Evolutionary conservation across 2,113 vertebrate genomes (phyloP), one percentile per base, ranked within the genome.

Genomic region (Gallinago paraguaiae): DNA sequence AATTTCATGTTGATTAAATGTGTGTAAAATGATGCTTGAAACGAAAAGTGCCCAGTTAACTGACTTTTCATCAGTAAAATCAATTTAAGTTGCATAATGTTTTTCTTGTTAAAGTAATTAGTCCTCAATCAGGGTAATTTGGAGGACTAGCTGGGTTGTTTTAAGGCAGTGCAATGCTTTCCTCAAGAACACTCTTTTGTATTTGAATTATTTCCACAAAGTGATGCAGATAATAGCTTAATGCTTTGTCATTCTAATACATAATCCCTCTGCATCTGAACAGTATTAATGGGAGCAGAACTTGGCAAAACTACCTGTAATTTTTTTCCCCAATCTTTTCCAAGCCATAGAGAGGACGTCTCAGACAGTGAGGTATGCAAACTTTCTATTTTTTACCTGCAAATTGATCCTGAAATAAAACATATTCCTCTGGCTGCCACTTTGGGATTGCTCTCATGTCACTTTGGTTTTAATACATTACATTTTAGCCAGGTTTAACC

Each of bases 31-130:
- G 18, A 78, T 60, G 64, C 35, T 93, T 67, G 69, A 93, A 90
- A 48, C 25, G 39, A 77, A 63, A 82, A 86, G 57, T 37, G 13
- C n/a, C 11, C 51, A 54, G 33, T 41, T 75, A 94, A 78, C 35
- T 22, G 71, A 56, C 33, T 86, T 89, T 83, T 94, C 51, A 51
- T 83, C 45, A n/a, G 72, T 56, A 53, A 82, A 86, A 51, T 50
- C 35, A 30, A 23, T 70, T 64, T 64, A 67, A 84, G 65, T 65
- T 46, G 37, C 48, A 76, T 24, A 33, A 71, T 53, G 30, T 37
- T 93, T 88, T 84, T 30, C 95, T 92, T 81, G 43, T 86, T 94
- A 50, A 76, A 93, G 84, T 72, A 89, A 94, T 89, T 84, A 76
- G 54, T 46, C 28, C 70, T 87, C 68, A 72, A 10, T 91, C 92